A percentile compares a stretch with the other conserved stretches of the same genome.
Conservation (phyloP, 2,797 vertebrate genomes). For the Silurus aristotelis region DNA sequence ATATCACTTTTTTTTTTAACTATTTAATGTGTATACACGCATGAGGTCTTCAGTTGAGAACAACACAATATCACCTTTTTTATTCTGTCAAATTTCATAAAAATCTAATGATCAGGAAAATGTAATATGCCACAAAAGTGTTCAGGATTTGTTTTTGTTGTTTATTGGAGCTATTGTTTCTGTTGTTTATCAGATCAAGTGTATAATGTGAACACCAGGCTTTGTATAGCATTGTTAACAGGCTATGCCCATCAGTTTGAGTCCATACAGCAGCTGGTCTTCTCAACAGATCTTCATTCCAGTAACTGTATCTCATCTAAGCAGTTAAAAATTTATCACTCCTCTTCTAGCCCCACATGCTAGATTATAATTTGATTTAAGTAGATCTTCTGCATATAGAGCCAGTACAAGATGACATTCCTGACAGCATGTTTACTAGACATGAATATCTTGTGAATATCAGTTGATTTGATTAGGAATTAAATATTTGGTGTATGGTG, state of each 20-base stretch:
- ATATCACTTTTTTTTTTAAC: background rate
- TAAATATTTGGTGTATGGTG: background rate
- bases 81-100: background rate
- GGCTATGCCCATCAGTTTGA: slow-evolving; percentile 32
- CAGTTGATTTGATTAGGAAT: background rate
- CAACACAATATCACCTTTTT: background rate
- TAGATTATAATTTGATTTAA: slow-evolving; percentile 52
- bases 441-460: background rate
- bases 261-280: slow-evolving; percentile 51
- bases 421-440: slow-evolving; percentile 38
- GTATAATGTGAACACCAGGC: slow-evolving; percentile 1
- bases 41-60: background rate
- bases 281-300: slow-evolving; percentile 47
- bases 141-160: background rate
- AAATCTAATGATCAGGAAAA: background rate
- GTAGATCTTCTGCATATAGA: slow-evolving; percentile 43
- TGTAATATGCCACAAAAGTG: background rate
- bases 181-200: background rate
- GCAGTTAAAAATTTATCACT: slow-evolving; percentile 57
- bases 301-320: slow-evolving; percentile 49
- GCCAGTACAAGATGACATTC: slow-evolving; percentile 43
- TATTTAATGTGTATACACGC: background rate
- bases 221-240: slow-evolving; percentile 24
- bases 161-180: background rate
- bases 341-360: slow-evolving; percentile 35